A percentile compares a stretch with the other conserved stretches of the same genome.
These are phyloP conservation scores for Griposia aprilina DNA, from an alignment of 2,888 invertebrate species.

Conservation along the genomic window DNA sequence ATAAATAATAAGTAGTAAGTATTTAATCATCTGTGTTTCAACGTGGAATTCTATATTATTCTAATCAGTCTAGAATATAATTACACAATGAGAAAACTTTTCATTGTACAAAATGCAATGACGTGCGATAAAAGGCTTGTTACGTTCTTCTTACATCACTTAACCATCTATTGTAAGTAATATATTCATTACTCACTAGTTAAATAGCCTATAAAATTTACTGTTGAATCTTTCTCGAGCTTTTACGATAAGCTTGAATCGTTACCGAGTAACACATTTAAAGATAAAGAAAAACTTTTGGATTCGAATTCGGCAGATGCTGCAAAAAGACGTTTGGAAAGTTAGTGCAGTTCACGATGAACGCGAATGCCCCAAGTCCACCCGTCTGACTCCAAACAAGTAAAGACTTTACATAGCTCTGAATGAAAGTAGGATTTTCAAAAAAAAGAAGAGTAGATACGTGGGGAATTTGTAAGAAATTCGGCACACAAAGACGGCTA, in stretches of 20 bases:
- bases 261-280: conserved; percentile 79
- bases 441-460: conserved; percentile 44
- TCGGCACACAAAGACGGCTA: not conserved
- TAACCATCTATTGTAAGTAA: conserved; percentile 9
- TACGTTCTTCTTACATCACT: not conserved
- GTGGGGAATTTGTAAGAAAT: conserved; percentile 1
- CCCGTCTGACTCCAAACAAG: conserved; percentile 72
- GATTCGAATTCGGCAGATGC: conserved; percentile 84
- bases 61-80: not conserved
- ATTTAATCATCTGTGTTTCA: not conserved
- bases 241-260: conserved; percentile 76
- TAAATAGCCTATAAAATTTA: conserved; percentile 39
- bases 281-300: conserved; percentile 84
- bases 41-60: not conserved
- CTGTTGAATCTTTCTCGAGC: conserved; percentile 39
- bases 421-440: conserved; percentile 66
- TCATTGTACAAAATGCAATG: not conserved
- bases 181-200: conserved; percentile 31
- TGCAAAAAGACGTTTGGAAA: conserved; percentile 77
- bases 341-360: conserved; percentile 76
- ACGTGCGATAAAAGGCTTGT: not conserved
- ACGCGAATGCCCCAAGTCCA: conserved; percentile 67
- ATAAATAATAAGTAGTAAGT: not conserved
- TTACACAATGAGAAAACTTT: not conserved
- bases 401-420: conserved; percentile 70